phyloP scores from a whole-genome alignment of 2,888 invertebrate species.

The Hirtodrosophila alboralis region DNA sequence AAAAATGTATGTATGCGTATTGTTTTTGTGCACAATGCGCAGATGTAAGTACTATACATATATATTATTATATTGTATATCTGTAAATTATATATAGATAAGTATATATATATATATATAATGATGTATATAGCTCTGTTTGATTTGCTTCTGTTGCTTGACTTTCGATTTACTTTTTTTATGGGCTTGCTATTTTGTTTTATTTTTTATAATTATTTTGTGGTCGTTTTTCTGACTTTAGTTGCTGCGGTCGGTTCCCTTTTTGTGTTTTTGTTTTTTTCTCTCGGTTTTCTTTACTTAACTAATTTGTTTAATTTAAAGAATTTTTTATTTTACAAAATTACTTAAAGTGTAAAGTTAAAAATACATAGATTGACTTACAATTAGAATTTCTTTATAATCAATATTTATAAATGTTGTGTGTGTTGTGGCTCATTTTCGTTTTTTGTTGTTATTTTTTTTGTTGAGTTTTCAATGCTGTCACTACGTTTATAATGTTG shows the following conservation, averaged over 20 bases:
- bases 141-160: constrained; percentile 75
- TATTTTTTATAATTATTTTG: constrained; percentile 16
- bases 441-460: constrained; percentile 35
- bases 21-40: constrained; percentile 60
- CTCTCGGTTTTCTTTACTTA: constrained; percentile 36
- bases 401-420: constrained; percentile 58
- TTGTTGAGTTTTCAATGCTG: constrained; percentile 45
- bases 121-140: constrained; percentile 72
- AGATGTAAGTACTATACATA: constrained; percentile 62
- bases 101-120: constrained; percentile 55
- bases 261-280: constrained; percentile 12
- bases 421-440: constrained; percentile 47
- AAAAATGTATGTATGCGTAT: constrained; percentile 79
- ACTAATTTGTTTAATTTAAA: constrained; percentile 73
- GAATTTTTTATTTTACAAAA: constrained; percentile 74
- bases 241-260: constrained; percentile 41
- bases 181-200: neutral
- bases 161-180: constrained; percentile 34
- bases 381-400: constrained; percentile 70
- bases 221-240: constrained; percentile 51
- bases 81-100: constrained; percentile 55
- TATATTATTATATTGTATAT: constrained; percentile 66
- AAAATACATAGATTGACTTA: constrained; percentile 74
- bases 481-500: constrained; percentile 55
- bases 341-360: constrained; percentile 70